Percentiles rank a stretch among this genome's conserved stretches.
phyloP scores from a whole-genome alignment of 2,113 vertebrate species.

The Rhea americana region DNA sequence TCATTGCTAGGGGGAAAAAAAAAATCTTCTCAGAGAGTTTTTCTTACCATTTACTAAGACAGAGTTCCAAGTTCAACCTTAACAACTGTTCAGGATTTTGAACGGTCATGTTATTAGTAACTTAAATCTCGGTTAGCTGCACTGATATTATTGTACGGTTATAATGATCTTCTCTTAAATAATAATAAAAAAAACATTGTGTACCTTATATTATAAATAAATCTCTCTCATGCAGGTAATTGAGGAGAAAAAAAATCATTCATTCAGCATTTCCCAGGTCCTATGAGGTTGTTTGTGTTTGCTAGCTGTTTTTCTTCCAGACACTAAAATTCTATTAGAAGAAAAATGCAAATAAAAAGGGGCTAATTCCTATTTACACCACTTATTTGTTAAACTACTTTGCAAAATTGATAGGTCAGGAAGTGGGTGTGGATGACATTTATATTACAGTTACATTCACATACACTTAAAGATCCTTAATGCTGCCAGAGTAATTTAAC shows the following conservation, averaged over 20 bases:
- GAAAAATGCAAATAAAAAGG: background rate
- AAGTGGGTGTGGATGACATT: background rate
- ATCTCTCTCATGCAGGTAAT: background rate
- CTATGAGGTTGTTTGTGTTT: background rate
- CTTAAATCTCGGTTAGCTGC: background rate
- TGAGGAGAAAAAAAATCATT: background rate
- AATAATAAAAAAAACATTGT: background rate
- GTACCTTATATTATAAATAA: background rate
- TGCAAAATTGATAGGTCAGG: background rate
- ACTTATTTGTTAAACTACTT: background rate
- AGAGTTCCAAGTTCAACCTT: background rate
- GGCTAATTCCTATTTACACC: background rate
- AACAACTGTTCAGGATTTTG: background rate
- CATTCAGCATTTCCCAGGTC: background rate
- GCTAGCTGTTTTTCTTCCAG: background rate
- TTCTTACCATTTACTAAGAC: background rate
- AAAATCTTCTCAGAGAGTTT: background rate
- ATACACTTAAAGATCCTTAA: background rate
- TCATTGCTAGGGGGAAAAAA: background rate
- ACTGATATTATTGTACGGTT: background rate
- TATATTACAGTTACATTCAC: background rate
- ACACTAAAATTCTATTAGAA: background rate
- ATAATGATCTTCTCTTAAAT: background rate
- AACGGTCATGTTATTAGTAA: background rate
- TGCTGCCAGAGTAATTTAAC: background rate